Percentiles rank a stretch among this genome's conserved stretches.
Evolutionary conservation across 2,797 vertebrate species (phyloP).

Genomic region (Acestrorhynchus altus): DNA sequence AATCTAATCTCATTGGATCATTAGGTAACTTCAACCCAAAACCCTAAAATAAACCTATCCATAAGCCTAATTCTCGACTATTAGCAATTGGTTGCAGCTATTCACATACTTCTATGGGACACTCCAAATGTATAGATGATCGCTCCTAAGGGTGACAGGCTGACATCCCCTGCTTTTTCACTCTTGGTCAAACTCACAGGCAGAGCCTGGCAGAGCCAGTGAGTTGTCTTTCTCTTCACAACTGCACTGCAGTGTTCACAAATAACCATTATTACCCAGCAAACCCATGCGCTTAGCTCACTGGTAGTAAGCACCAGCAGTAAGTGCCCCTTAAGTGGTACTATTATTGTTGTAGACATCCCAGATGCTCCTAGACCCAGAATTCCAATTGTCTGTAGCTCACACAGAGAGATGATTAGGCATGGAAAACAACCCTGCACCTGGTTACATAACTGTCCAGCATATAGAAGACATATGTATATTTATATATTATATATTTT

Average conservation of each 20-base stretch:
- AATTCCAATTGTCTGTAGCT: slow-evolving; percentile 28
- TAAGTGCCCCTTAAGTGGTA: not conserved
- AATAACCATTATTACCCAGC: not conserved
- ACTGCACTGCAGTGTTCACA: not conserved
- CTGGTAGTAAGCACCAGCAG: not conserved
- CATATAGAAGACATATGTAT: not conserved
- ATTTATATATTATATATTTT: no score
- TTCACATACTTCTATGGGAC: no score
- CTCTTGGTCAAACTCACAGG: no score
- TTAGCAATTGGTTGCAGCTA: no score
- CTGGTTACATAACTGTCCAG: not conserved
- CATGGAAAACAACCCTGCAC: slow-evolving; percentile 38
- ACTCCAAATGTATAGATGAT: no score
- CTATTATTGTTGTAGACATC: not conserved
- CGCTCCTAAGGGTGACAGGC: no score
- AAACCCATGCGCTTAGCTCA: not conserved
- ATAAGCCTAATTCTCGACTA: no score
- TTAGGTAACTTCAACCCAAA: no score
- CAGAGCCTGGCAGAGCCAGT: no score
- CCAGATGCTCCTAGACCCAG: not conserved
- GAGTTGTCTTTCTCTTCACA: not conserved
- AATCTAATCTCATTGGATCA: no score
- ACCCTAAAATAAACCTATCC: no score
- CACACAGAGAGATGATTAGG: slow-evolving; percentile 33
- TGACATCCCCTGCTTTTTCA: no score